These are phyloP conservation scores for Drosophila atroscutellata DNA, from an alignment of 2,888 invertebrate genomes.

Conservation along the genomic window DNA sequence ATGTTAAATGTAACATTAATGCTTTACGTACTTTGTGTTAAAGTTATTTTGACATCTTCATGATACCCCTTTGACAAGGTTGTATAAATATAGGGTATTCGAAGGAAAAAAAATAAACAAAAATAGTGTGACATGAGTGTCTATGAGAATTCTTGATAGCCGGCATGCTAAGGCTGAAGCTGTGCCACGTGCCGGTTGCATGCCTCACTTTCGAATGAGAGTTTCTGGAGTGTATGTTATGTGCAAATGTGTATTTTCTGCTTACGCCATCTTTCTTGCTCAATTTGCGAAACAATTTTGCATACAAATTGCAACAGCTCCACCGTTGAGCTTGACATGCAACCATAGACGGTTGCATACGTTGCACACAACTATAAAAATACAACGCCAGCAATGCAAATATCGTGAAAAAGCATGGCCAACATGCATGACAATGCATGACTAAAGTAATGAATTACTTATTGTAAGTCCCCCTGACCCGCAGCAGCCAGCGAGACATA, in stretches of 20 bases:
- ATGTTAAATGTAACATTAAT: not conserved
- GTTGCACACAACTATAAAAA: conserved; percentile 61
- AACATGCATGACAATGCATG: conserved; percentile 78
- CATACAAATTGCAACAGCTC: conserved; percentile 80
- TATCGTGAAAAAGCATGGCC: conserved; percentile 69
- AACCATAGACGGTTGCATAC: conserved; percentile 48
- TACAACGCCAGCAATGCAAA: conserved; percentile 64
- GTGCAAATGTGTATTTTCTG: conserved; percentile 50
- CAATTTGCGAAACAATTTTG: conserved; percentile 80
- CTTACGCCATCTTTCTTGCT: conserved; percentile 80
- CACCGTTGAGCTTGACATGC: conserved; percentile 61
- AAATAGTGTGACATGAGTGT: conserved; percentile 43
- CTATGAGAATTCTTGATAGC: conserved; percentile 59
- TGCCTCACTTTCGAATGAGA: conserved; percentile 41
- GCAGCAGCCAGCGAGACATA: conserved; percentile 54
- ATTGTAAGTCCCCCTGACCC: conserved; percentile 52
- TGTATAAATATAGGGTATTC: conserved; percentile 14
- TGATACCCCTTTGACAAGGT: not conserved
- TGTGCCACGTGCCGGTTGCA: conserved; percentile 61
- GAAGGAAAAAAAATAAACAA: conserved; percentile 8
- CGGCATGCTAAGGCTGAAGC: conserved; percentile 51
- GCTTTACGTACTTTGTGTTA: not conserved
- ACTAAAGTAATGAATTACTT: conserved; percentile 80
- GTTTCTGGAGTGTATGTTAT: conserved; percentile 28
- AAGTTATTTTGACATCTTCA: not conserved